phyloP scores from a whole-genome alignment of 2,888 invertebrate genomes.

The Galerucella nymphaeae region DNA sequence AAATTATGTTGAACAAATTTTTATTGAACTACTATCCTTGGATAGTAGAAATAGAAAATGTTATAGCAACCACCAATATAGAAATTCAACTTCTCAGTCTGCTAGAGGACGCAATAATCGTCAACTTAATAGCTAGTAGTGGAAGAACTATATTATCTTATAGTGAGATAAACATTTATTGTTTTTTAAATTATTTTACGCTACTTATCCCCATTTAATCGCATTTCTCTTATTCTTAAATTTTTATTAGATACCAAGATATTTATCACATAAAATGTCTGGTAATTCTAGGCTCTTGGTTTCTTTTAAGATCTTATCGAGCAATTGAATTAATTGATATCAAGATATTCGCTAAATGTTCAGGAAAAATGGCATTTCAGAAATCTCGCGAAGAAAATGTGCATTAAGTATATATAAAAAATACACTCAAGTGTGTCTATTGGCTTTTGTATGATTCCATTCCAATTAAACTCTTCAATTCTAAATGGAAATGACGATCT shows the following conservation, averaged over 20 bases:
- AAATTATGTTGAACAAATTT: no score
- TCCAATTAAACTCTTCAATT: not conserved
- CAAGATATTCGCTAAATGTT: conserved; percentile 22
- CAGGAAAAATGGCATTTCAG: conserved; percentile 17
- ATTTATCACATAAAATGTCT: conserved; percentile 28
- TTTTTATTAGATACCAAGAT: conserved; percentile 27
- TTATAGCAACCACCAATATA: no score
- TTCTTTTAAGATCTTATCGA: conserved; percentile 30
- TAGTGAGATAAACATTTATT: no score
- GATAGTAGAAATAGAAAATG: no score
- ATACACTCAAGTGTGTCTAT: not conserved
- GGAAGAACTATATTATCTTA: no score
- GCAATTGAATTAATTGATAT: conserved; percentile 31
- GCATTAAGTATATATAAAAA: not conserved
- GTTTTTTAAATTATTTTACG: not conserved
- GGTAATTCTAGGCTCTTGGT: conserved; percentile 25
- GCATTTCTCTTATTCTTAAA: conserved; percentile 19
- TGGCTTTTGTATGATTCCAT: not conserved
- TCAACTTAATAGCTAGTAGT: no score
- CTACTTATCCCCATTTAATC: conserved; percentile 7
- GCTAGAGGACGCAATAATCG: no score
- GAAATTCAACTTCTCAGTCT: no score
- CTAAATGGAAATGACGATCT: not conserved
- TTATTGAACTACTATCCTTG: no score
- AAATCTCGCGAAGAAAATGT: conserved; percentile 23